A percentile compares a stretch with the other conserved stretches of the same genome.
phyloP scores from a whole-genome alignment of 2,113 vertebrate genomes.

The Danionella cerebrum region DNA sequence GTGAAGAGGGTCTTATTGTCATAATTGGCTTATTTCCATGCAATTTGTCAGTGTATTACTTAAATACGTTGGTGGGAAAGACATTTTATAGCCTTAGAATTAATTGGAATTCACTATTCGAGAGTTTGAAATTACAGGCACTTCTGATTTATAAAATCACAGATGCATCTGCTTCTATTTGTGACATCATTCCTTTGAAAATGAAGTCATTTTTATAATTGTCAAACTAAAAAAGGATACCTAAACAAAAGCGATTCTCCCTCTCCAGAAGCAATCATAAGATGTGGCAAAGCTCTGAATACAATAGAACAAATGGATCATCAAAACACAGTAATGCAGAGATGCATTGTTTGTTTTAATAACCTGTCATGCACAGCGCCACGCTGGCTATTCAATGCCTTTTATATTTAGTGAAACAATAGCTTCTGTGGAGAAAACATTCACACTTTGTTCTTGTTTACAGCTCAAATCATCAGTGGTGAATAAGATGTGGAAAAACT shows the following conservation, averaged over 20 bases:
- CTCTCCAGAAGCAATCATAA: background rate
- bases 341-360: background rate
- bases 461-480: no score
- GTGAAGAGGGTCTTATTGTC: constrained; percentile 15
- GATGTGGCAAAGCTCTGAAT: background rate
- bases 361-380: background rate
- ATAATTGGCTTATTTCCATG: constrained; percentile 33
- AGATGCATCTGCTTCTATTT: background rate
- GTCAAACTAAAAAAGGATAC: background rate
- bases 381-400: background rate
- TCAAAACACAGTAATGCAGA: background rate
- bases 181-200: background rate
- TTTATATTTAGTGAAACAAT: no score
- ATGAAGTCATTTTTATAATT: no score
- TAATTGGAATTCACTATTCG: background rate
- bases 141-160: background rate
- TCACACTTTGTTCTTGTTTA: no score
- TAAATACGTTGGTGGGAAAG: constrained; percentile 8
- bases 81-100: background rate
- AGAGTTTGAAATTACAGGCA: background rate
- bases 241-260: background rate
- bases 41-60: constrained; percentile 31
- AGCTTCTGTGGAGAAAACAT: background rate
- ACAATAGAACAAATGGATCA: background rate
- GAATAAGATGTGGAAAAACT: no score